A percentile compares a stretch with the other conserved stretches of the same genome.
phyloP scores from a whole-genome alignment of 1,140 invertebrate species.

The Geopemphigus sp. region DNA sequence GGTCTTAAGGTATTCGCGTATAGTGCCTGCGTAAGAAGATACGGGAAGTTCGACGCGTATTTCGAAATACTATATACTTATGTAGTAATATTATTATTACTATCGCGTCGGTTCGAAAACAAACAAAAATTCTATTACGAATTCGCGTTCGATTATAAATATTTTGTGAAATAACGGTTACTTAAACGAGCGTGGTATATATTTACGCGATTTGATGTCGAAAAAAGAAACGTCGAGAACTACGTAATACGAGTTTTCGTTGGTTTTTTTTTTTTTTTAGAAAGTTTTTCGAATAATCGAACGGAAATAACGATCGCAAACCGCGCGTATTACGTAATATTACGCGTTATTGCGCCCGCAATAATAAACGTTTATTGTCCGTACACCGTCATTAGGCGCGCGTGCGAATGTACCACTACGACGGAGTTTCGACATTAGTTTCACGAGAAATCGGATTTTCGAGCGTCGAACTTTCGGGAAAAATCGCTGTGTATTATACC shows the following conservation, averaged over 20 bases:
- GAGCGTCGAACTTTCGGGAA: background rate
- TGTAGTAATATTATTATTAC: background rate
- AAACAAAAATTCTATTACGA: too few species aligned
- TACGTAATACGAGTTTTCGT: too few species aligned
- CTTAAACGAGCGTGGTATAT: too few species aligned
- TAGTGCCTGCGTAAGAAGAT: too few species aligned
- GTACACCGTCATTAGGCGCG: background rate
- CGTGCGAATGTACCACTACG: background rate
- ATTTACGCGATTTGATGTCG: too few species aligned
- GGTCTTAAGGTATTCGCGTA: too few species aligned
- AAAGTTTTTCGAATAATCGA: background rate
- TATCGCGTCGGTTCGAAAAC: too few species aligned
- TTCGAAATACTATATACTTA: background rate
- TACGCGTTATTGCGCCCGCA: background rate
- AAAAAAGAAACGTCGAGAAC: too few species aligned
- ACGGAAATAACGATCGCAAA: background rate
- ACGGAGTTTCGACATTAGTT: background rate
- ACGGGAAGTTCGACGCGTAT: background rate
- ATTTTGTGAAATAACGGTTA: too few species aligned
- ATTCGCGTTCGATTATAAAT: too few species aligned
- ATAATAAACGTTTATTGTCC: conserved; percentile 18
- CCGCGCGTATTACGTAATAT: background rate
- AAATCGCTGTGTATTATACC: conserved; percentile 4
- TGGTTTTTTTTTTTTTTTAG: background rate
- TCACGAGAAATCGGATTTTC: conserved; percentile 16